A percentile compares a stretch with the other conserved stretches of the same genome.
These are phyloP conservation scores for Phocoena phocoena DNA, from an alignment of 2,113 vertebrate genomes.

Conservation along the genomic window DNA sequence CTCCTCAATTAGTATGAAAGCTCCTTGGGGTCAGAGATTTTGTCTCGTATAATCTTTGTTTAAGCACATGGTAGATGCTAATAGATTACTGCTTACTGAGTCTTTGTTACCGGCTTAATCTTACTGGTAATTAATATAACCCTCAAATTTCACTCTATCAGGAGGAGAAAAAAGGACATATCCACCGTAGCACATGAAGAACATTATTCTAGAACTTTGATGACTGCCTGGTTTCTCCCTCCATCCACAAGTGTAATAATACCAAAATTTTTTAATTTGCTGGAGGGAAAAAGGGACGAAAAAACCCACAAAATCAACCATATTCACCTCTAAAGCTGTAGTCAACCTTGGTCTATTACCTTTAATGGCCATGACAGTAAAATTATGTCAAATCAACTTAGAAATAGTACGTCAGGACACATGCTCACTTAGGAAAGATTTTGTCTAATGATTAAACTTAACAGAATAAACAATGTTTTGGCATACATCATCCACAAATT, in stretches of 20 bases:
- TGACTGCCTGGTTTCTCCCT: background rate
- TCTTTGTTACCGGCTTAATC: background rate
- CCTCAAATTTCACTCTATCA: background rate
- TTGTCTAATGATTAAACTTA: background rate
- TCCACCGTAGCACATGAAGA: background rate
- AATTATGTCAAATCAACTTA: background rate
- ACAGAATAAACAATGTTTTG: constrained; percentile 28
- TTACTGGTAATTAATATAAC: background rate
- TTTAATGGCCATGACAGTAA: background rate
- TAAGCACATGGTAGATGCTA: background rate
- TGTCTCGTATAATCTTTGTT: background rate
- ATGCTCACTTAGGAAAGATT: background rate
- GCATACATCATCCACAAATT: background rate
- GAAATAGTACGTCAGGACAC: background rate
- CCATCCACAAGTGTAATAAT: background rate
- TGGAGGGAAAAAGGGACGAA: background rate
- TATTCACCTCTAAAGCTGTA: background rate
- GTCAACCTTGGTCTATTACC: background rate
- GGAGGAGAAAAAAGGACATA: background rate
- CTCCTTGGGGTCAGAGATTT: background rate
- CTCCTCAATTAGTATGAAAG: background rate
- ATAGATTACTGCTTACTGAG: background rate
- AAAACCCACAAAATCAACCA: background rate
- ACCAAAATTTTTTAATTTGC: background rate
- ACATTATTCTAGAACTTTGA: background rate